Evolutionary conservation across 2,113 vertebrate species (phyloP), one percentile per base, ranked within the genome.

Genomic region (Hemibagrus wyckioides): DNA sequence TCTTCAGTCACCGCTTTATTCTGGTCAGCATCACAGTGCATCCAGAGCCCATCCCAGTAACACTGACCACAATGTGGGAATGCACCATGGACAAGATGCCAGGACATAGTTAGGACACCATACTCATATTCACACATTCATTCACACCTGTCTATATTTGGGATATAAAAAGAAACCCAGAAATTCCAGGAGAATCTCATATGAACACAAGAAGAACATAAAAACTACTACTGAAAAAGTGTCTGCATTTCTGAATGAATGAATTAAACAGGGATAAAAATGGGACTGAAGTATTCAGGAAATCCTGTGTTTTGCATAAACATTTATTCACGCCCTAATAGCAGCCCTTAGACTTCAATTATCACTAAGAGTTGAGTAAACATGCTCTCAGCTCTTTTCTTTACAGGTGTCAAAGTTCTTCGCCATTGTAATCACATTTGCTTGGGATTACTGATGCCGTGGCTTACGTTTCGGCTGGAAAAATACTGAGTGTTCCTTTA

Each of bases 251-350:
- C 28, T 56, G 50, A 30, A 56, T 56, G 17, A 54, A 25, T 10
- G 19, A 57, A 57, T 57, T 6, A 17, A 11, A 11, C n/a, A 56
- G 19, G 19, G 28, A 19, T 30, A 80, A 9, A 30, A n/a, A 50
- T 77, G 5, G 41, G 41, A 48, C 73, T 48, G 73, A 79, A 33
- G 48, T 23, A 33, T 21, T 8, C 25, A 50, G 75, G 25, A 52
- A 76, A n/a, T 15, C 14, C 17, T 52, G 7, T n/a, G 75, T 30
- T 79, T 79, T 80, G 52, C 25, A 79, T 79, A 79, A 79, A 79
- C 8, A 3, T 80, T 36, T 36, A 54, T 23, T 80, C n/a, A 56
- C 28, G 1, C 15, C 17, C 15, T 30, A 79, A 79, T 30, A 75
- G 50, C n/a, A 54, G n/a, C 28, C 50, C 50, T 52, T 52, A 3